Conservation (phyloP, 2,888 invertebrate species). For the Nezara viridula region DNA sequence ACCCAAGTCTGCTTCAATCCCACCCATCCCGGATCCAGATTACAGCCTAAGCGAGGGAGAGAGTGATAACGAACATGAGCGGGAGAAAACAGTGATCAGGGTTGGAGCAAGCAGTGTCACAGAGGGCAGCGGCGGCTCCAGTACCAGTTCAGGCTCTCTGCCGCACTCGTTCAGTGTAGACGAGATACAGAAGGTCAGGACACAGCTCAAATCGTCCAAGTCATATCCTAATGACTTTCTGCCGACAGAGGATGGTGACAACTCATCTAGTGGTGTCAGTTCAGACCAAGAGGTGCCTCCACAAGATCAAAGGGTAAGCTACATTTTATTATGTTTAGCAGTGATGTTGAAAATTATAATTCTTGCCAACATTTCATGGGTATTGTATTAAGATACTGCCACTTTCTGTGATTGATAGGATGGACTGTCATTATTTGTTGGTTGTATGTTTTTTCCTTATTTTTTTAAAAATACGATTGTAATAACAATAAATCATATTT, state of each 20-base stretch:
- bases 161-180: conserved; percentile 90
- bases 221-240: conserved; percentile 88
- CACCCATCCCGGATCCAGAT: conserved; percentile 93
- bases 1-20: conserved; percentile 69
- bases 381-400: no score
- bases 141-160: conserved; percentile 79
- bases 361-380: no score
- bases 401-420: no score
- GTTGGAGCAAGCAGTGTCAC: conserved; percentile 61
- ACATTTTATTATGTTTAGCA: not conserved
- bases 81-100: conserved; percentile 64
- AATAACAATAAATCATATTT: no score
- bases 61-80: conserved; percentile 71
- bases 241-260: conserved; percentile 82
- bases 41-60: conserved; percentile 91
- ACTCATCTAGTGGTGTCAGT: conserved; percentile 89
- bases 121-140: conserved; percentile 83
- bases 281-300: conserved; percentile 84
- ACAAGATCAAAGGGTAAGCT: conserved; percentile 45
- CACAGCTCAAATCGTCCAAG: conserved; percentile 86
- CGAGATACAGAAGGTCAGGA: conserved; percentile 89
- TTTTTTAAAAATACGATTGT: no score
- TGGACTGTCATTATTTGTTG: no score
- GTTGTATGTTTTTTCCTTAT: no score
- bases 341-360: no score